These are phyloP conservation scores for Microctonus aethiopoides DNA, from an alignment of 2,888 invertebrate genomes.

Conservation along the genomic window DNA sequence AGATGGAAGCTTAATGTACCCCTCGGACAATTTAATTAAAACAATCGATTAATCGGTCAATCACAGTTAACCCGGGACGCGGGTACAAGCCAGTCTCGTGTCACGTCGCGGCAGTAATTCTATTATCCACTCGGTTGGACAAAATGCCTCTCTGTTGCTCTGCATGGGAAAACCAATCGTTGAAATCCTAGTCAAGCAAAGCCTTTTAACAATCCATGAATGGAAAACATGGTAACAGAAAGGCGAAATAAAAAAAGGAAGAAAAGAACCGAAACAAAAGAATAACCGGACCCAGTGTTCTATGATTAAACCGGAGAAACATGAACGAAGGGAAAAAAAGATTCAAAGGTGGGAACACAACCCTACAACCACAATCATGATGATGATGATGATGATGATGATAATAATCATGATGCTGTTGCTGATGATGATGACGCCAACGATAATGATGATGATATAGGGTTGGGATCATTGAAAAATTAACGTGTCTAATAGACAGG, in stretches of 20 bases:
- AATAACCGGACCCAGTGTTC: not conserved
- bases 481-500: not conserved
- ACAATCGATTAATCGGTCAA: constrained; percentile 60
- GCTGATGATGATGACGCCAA: not conserved
- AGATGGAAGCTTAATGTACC: constrained; percentile 46
- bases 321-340: not conserved
- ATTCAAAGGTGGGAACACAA: not conserved
- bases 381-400: not conserved
- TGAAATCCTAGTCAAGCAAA: constrained; percentile 18
- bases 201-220: not conserved
- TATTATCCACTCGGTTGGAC: constrained; percentile 41
- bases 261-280: not conserved
- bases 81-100: constrained; percentile 43
- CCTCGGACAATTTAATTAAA: constrained; percentile 57
- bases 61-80: constrained; percentile 52
- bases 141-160: constrained; percentile 25
- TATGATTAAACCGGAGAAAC: not conserved
- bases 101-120: constrained; percentile 47
- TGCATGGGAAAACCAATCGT: constrained; percentile 14
- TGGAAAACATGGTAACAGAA: not conserved
- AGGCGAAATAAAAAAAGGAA: not conserved
- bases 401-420: not conserved
- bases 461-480: constrained; percentile 6
- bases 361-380: not conserved
- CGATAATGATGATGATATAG: not conserved